Conservation (phyloP, 1,140 invertebrate genomes). For the Ceratina calcarata region DNA sequence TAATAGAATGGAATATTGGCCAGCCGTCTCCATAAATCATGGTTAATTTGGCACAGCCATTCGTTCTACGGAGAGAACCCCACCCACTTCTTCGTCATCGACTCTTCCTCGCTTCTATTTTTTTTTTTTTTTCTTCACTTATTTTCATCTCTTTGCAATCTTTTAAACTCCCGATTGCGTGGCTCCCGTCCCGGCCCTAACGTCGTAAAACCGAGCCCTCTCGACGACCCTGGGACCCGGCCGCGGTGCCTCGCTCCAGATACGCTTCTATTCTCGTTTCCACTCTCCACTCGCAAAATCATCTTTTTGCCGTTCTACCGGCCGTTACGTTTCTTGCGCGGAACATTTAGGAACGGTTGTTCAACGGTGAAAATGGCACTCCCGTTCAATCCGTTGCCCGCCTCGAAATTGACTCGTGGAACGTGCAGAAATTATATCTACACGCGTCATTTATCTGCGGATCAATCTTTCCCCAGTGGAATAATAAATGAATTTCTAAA, state of each 20-base stretch:
- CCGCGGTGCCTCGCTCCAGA: slow-evolving; percentile 41
- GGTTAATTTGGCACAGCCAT: slow-evolving; percentile 77
- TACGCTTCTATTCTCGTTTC: slow-evolving; percentile 64
- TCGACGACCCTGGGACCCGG: slow-evolving; percentile 47
- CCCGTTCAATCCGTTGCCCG: neutral
- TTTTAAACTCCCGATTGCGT: slow-evolving; percentile 41
- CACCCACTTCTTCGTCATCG: slow-evolving; percentile 19
- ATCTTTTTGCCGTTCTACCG: neutral
- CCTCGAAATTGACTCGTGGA: neutral
- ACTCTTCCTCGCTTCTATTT: slow-evolving; percentile 32
- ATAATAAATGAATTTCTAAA: too few relatives aligned
- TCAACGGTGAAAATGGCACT: neutral
- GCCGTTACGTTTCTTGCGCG: neutral
- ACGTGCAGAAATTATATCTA: neutral
- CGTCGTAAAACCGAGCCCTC: slow-evolving; percentile 53
- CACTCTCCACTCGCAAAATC: slow-evolving; percentile 13
- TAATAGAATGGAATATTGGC: slow-evolving; percentile 76
- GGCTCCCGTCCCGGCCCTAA: slow-evolving; percentile 53
- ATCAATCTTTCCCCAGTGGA: too few relatives aligned
- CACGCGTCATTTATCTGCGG: neutral
- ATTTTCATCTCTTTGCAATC: slow-evolving; percentile 11
- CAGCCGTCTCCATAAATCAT: slow-evolving; percentile 75
- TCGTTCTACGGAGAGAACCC: slow-evolving; percentile 63
- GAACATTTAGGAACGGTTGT: neutral
- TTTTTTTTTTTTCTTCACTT: neutral